phyloP scores from a whole-genome alignment of 2,888 invertebrate genomes.

The Cybosia mesomella region DNA sequence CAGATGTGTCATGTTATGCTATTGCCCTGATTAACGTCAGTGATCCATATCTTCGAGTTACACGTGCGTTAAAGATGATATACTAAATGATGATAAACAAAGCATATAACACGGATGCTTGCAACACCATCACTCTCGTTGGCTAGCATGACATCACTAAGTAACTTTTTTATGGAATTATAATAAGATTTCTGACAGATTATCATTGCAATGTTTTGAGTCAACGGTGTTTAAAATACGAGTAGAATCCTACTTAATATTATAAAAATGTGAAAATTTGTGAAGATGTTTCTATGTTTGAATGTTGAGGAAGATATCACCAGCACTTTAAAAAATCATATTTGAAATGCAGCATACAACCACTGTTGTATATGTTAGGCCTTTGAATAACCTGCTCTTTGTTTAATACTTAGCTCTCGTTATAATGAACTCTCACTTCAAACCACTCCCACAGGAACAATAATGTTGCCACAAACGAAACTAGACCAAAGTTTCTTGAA shows the following conservation, averaged over 20 bases:
- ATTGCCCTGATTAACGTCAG: conserved; percentile 2
- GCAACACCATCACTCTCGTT: background rate
- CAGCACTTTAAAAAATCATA: no score
- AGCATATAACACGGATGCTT: conserved; percentile 4
- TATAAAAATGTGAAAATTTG: no score
- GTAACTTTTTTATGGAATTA: background rate
- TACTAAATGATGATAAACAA: background rate
- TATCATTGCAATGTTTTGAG: no score
- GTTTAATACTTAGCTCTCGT: no score
- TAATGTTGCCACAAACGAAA: background rate
- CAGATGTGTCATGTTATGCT: background rate
- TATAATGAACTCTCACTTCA: background rate
- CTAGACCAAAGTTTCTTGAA: conserved; percentile 5
- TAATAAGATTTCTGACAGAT: no score
- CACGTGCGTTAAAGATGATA: background rate
- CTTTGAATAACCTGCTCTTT: no score
- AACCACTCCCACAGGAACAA: background rate
- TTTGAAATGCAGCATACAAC: no score
- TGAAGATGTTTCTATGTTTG: no score
- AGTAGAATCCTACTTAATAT: no score
- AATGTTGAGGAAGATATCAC: no score
- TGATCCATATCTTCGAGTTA: background rate
- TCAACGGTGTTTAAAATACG: no score
- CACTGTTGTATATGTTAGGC: no score
- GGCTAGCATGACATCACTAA: background rate